Base-by-base conservation (phyloP, 2,113 vertebrate species). In the Lonchura striata region DNA sequence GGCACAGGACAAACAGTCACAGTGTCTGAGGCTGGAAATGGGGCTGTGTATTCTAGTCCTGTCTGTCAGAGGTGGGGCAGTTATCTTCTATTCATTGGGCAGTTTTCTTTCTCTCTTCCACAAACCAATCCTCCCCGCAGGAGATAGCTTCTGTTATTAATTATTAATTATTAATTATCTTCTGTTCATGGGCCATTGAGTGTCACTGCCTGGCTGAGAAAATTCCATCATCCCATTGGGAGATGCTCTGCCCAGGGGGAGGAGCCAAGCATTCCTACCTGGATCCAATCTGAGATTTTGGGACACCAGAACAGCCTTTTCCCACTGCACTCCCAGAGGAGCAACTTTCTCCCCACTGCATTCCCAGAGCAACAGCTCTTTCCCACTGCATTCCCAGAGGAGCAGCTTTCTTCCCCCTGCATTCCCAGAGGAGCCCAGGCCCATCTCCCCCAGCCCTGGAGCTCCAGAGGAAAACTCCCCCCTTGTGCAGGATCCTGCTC, bases 241-340 rank as follows among this genome's bases (percentile, higher is more conserved):
- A n/a, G 33, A 15, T 15, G 21, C 33, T 22, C 4, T 3, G 2
- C 54, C 33, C 54, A 57, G 54, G 31, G 54, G 9, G 41, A 57
- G 54, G 54, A 57, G 54, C 21, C 33, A 23, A 57, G 54, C 54
- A 57, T 57, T 57, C 54, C 54, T 57, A 15, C 54, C 54, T n/a
- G 54, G 54, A 15, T 57, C 1, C 13, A 57, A 23, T n/a, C 33
- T 57, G 54, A 57, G 12, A 1, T 23, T 6, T 9, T 22, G 54
- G 54, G 1, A n/a, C 33, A n/a, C 3, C 54, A n/a, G 0, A 3
- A 9, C 54, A 57, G 54, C 33, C 54, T n/a, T 23, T 23, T 6
- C 54, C 41, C 6, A n/a, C 41, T 41, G 41, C 41, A 41, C 12
- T 41, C 41, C 41, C 41, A 41, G 41, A 41, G 41, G 41, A 41